Base-by-base conservation (phyloP, 2,888 invertebrate species). In the Yponomeuta evonymella region DNA sequence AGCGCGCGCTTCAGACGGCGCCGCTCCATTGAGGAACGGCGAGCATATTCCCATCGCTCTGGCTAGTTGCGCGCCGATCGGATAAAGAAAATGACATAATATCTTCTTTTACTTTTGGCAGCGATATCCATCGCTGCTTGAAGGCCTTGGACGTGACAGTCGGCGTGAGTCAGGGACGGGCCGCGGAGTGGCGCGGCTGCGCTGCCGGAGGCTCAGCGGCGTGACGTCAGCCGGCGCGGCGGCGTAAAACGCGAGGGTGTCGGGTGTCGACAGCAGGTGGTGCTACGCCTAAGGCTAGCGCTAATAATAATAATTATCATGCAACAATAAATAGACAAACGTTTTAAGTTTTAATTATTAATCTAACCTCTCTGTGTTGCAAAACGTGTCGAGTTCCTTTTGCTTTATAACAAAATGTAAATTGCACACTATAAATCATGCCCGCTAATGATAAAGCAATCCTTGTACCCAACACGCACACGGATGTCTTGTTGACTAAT, bases 241-340 rank as follows among this genome's bases (percentile, higher is more conserved):
- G 77, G 74, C 78, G 83, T 85, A 85, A 86, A 84, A 79, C 79
- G 80, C 77, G 74, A 75, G 74, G 74, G 81, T 87, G 82, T 88
- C 86, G 76, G 79, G 75, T 88, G 76, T 81, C 86, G 75, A 75
- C 77, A 79, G 82, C 88, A 87, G 87, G 87, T 62, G 58, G 64
- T 70, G 65, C 51, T n/a, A 33, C 70, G 86, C 81, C 80, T 81
- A 79, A 77, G 79, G 76, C 71, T 73, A 75, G 71, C 70, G 74
- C 76, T 82, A 83, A 83, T 84, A 83, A 71, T 43, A 69, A 83
- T 81, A 79, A 83, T 76, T 81, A 74, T 78, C 74, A 76, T 73
- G 71, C 77, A 78, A 70, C 70, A 66, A 70, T 70, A 65, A 66
- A 70, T 51, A 70, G 23, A 65, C 64, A 30, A 62, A 51, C 30